Evolutionary conservation across 2,113 vertebrate genomes (phyloP).

Genomic region (Chloropsis cyanopogon): DNA sequence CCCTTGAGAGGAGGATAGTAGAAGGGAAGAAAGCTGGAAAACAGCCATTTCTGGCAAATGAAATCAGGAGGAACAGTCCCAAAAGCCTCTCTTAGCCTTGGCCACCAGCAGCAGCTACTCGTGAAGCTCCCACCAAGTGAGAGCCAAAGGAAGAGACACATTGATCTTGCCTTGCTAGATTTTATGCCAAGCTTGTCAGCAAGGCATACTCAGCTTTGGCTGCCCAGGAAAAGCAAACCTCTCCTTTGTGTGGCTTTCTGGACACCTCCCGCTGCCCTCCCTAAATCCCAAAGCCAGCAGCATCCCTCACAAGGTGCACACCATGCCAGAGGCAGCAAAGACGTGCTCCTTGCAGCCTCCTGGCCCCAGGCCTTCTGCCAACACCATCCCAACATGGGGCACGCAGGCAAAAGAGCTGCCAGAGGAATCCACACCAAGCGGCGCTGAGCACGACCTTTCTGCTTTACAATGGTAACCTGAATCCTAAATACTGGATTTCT

Average conservation of each 20-base stretch:
- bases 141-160: neutral
- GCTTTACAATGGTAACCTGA: constrained; percentile 56
- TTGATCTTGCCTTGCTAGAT: neutral
- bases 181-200: neutral
- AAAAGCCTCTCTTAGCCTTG: neutral
- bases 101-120: neutral
- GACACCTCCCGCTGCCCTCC: neutral
- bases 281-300: neutral
- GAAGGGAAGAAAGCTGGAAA: constrained; percentile 15
- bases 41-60: neutral
- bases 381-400: neutral
- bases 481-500: constrained; percentile 71
- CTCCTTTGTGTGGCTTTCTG: neutral
- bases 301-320: neutral
- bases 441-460: constrained; percentile 50
- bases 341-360: neutral
- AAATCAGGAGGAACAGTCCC: neutral
- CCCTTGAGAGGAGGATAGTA: neutral
- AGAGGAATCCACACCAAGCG: constrained; percentile 34
- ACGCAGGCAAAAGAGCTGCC: constrained; percentile 35
- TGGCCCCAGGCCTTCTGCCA: constrained; percentile 2
- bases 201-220: neutral
- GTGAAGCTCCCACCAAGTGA: neutral
- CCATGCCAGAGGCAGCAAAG: neutral
- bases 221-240: neutral